Conservation (phyloP, 2,797 vertebrate species). For the Antrozous pallidus region DNA sequence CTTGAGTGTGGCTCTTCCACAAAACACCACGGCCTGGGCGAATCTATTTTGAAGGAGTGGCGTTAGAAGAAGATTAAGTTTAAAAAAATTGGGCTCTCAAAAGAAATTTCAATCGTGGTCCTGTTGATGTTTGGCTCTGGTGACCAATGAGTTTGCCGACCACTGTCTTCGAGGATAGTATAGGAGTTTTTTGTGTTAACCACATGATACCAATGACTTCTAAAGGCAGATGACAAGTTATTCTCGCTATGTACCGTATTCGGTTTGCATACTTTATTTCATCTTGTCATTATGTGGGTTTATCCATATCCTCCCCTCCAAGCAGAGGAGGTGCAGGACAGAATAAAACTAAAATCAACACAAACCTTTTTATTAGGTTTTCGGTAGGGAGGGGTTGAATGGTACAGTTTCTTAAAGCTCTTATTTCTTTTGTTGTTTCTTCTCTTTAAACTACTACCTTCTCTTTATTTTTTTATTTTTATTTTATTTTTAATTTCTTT, state of each 20-base stretch:
- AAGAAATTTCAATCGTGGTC: too few species aligned
- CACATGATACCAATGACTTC: background rate
- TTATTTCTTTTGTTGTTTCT: background rate
- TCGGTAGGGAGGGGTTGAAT: background rate
- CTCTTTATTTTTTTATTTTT: too few species aligned
- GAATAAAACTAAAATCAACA: background rate
- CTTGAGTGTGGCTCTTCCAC: too few species aligned
- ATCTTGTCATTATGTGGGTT: background rate
- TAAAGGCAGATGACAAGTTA: background rate
- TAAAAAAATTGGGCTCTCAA: too few species aligned
- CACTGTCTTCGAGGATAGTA: background rate
- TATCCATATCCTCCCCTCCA: background rate
- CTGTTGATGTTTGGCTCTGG: too few species aligned
- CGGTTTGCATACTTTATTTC: background rate
- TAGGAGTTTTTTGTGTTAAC: background rate
- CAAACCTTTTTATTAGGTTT: background rate
- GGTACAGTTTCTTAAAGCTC: background rate
- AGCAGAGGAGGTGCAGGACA: background rate
- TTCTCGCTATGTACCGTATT: background rate
- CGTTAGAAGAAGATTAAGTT: too few species aligned
- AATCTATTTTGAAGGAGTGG: too few species aligned
- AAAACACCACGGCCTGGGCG: too few species aligned
- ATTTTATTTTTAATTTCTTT: too few species aligned
- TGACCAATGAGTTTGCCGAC: too few species aligned
- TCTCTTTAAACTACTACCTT: background rate